Percentiles rank a stretch among this genome's conserved stretches.
Evolutionary conservation across 2,113 vertebrate species (phyloP).

Genomic region (Nyctibius bracteatus): DNA sequence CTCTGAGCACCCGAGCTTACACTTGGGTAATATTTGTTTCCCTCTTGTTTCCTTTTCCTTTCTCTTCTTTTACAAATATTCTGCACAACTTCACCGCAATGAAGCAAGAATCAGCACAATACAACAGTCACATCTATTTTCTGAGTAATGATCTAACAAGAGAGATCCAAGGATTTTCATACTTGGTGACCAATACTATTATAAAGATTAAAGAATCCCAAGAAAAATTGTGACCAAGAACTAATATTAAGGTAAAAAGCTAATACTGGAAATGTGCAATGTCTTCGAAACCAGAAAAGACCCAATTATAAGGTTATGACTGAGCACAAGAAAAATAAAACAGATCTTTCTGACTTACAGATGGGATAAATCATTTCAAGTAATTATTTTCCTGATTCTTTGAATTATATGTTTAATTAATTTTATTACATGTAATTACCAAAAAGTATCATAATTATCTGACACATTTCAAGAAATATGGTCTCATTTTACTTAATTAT

Average conservation of each 20-base stretch:
- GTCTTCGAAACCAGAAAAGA: constrained; percentile 4
- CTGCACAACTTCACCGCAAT: not conserved
- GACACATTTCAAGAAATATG: constrained; percentile 66
- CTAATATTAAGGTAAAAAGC: not conserved
- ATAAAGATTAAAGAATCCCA: constrained; percentile 38
- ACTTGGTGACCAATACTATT: not conserved
- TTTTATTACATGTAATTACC: constrained; percentile 66
- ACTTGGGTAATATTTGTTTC: not conserved
- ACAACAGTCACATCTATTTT: not conserved
- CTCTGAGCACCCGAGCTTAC: not conserved
- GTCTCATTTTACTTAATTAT: constrained; percentile 66
- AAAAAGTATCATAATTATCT: constrained; percentile 70
- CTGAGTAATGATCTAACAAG: constrained; percentile 25
- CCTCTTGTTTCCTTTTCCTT: not conserved
- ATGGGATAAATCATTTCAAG: constrained; percentile 36
- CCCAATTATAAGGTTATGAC: not conserved
- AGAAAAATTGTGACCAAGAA: constrained; percentile 34
- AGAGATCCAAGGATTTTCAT: constrained; percentile 14
- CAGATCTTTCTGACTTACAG: constrained; percentile 18
- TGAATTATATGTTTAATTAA: constrained; percentile 69
- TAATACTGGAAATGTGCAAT: not conserved
- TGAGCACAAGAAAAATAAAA: constrained; percentile 23
- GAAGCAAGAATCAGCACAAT: not conserved
- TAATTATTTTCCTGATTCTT: constrained; percentile 54
- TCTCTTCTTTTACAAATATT: not conserved